These are phyloP conservation scores for Anguilla pacifica DNA, from an alignment of 2,797 vertebrate genomes.

Conservation along the genomic window DNA sequence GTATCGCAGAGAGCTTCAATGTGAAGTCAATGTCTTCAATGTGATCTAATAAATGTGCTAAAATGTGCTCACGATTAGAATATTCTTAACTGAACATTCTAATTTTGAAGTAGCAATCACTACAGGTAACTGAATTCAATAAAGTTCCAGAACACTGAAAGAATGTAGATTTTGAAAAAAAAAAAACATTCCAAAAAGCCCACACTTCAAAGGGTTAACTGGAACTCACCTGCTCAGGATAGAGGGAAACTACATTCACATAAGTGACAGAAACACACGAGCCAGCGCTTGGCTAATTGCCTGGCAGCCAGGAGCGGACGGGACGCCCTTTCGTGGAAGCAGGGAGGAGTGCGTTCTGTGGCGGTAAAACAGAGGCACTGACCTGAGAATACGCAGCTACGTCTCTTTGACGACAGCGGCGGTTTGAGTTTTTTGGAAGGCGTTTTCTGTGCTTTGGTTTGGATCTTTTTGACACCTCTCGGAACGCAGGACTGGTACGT, in stretches of 20 bases:
- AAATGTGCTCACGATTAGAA: too few species aligned
- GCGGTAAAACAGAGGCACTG: constrained; percentile 48
- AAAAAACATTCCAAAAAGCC: neutral
- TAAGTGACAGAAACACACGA: constrained; percentile 18
- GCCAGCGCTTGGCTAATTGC: constrained; percentile 32
- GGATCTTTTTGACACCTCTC: constrained; percentile 79
- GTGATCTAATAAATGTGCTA: too few species aligned
- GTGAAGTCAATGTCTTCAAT: too few species aligned
- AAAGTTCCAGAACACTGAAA: too few species aligned
- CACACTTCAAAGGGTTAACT: neutral
- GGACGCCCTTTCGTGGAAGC: neutral
- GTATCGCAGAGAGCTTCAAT: neutral
- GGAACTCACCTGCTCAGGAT: constrained; percentile 27
- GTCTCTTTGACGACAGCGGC: constrained; percentile 80
- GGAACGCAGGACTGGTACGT: constrained; percentile 85
- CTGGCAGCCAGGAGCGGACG: constrained; percentile 32
- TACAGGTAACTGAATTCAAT: too few species aligned
- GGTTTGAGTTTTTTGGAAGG: constrained; percentile 80
- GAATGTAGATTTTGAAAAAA: too few species aligned
- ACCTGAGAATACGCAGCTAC: constrained; percentile 92
- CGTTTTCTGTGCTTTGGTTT: constrained; percentile 78
- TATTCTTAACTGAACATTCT: too few species aligned
- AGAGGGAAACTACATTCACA: neutral
- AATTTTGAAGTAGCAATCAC: too few species aligned
- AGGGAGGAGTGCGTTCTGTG: constrained; percentile 37